Evolutionary conservation across 2,888 invertebrate species (phyloP), one percentile per base, ranked within the genome.

Genomic region (Lydus trimaculatus): DNA sequence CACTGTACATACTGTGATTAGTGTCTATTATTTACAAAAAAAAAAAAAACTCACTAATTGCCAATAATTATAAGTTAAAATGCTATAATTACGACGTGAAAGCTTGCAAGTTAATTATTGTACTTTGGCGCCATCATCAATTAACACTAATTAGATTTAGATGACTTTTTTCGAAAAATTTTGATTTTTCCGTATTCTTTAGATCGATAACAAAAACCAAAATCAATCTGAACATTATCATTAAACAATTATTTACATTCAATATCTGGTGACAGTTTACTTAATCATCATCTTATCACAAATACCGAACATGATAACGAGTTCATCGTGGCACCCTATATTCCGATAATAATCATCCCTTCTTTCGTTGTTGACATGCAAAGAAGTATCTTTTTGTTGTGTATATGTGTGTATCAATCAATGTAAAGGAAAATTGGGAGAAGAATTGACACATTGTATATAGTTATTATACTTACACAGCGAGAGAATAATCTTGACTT

Each of bases 111-210:
- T 68, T 69, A 69, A 69, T 69, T 65, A 60, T 39, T 69, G 48
- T 63, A 56, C 63, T 69, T 66, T 65, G 69, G 65, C 69, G 69
- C 65, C 69, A 61, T 56, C 58, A 62, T 63, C 63, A 68, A 69
- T 69, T 69, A 69, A 39, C 63, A 39, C 66, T 52, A 52, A 52
- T 52, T 52, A 52, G 52, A 25, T 52, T 52, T 52, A 52, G 52
- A 52, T 52, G 52, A 52, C 25, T 52, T 20, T 8, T 20, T 23
- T 17, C 1, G 11, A 48, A 48, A 15, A 36, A n/a, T n/a, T 36
- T 36, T 36, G 6, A 7, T 15, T 20, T 48, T 9, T 20, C 20
- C 13, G 33, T 33, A 6, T 9, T 33, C 33, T 33, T 7, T 28
- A n/a, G 28, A 28, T 28, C 28, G 33, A 33, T 33, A 28, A 28